Percentiles rank a stretch among this genome's conserved stretches.
Evolutionary conservation across 1,140 invertebrate genomes (phyloP).

Genomic region (Leptinotarsa lineolata): DNA sequence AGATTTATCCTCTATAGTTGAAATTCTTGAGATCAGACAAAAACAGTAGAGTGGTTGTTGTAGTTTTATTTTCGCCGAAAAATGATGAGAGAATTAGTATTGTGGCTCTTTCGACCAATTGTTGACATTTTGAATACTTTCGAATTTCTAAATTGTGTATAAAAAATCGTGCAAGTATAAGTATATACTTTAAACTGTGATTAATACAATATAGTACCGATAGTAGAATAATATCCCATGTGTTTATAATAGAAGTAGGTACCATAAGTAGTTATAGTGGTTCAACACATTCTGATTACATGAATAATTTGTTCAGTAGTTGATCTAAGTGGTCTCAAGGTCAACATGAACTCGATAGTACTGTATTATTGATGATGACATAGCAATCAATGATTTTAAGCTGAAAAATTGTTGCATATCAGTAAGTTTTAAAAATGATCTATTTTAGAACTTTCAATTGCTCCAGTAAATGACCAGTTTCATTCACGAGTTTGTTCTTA

Average conservation of each 20-base stretch:
- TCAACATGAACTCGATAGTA: conserved; percentile 18
- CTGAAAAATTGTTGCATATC: too few relatives aligned
- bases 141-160: conserved; percentile 31
- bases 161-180: conserved; percentile 32
- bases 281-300: background rate
- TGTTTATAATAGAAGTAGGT: conserved; percentile 16
- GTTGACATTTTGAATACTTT: conserved; percentile 7
- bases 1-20: too few relatives aligned
- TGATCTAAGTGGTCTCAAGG: background rate
- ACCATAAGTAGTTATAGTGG: conserved; percentile 5
- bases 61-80: too few relatives aligned
- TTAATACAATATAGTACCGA: conserved; percentile 38
- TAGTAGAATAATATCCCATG: conserved; percentile 21
- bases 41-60: too few relatives aligned
- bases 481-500: too few relatives aligned
- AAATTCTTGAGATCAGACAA: too few relatives aligned
- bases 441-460: too few relatives aligned
- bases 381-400: too few relatives aligned
- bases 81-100: too few relatives aligned
- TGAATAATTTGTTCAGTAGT: background rate
- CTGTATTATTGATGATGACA: background rate
- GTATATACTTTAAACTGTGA: conserved; percentile 42
- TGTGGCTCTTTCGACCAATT: background rate
- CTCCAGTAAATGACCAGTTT: too few relatives aligned
- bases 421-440: too few relatives aligned